Conservation (phyloP, 2,113 vertebrate species). For the Oostethus manadensis region DNA sequence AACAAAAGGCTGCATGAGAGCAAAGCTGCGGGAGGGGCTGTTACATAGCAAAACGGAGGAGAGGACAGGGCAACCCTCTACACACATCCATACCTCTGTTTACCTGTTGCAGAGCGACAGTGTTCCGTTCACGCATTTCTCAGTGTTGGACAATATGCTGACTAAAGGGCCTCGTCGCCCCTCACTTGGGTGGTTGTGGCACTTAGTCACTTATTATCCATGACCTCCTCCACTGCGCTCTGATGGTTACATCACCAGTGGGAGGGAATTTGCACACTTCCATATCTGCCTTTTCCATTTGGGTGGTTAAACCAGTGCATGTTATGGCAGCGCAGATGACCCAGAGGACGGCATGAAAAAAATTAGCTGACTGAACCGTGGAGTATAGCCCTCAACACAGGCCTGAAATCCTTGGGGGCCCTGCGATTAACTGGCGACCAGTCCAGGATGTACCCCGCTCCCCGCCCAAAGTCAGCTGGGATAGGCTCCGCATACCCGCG, state of each 20-base stretch:
- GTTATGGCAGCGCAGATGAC: conserved; percentile 37
- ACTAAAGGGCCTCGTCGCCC: conserved; percentile 54
- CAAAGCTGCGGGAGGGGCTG: conserved; percentile 24
- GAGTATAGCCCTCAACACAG: conserved; percentile 20
- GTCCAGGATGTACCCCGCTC: no score
- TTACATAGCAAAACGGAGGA: conserved; percentile 29
- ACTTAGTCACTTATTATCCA: conserved; percentile 67
- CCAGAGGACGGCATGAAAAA: conserved; percentile 34
- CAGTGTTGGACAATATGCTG: conserved; percentile 38
- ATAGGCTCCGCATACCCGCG: no score
- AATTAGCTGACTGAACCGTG: conserved; percentile 38
- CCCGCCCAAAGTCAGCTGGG: no score
- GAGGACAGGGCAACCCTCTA: conserved; percentile 13
- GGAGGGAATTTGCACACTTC: conserved; percentile 50
- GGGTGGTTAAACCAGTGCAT: conserved; percentile 28
- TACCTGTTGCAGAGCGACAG: conserved; percentile 15
- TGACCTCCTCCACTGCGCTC: conserved; percentile 40
- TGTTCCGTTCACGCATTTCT: conserved; percentile 22
- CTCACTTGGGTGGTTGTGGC: conserved; percentile 53
- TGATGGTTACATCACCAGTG: conserved; percentile 62
- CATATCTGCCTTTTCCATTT: conserved; percentile 36
- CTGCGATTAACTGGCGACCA: no score
- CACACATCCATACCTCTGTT: conserved; percentile 11
- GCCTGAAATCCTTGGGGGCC: conserved; percentile 9
- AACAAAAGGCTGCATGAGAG: conserved; percentile 44